Conservation (phyloP, 1,140 invertebrate genomes). For the Megalopta genalis region DNA sequence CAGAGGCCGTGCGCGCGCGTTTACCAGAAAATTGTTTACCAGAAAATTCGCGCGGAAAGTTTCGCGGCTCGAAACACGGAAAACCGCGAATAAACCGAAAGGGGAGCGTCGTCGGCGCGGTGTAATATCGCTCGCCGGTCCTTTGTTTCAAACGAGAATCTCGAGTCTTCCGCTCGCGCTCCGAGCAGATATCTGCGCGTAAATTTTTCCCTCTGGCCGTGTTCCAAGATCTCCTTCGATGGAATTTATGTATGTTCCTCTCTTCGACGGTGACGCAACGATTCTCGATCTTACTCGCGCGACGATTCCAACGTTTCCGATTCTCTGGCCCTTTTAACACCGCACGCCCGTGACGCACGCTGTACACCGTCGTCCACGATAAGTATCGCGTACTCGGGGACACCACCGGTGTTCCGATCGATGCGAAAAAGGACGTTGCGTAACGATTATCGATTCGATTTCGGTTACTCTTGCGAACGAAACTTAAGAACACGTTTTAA, state of each 20-base stretch:
- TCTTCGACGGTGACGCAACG: conserved; percentile 2
- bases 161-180: not conserved
- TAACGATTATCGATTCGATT: no score
- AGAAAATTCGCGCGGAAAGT: not conserved
- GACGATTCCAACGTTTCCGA: not conserved
- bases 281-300: not conserved
- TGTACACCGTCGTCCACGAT: not conserved
- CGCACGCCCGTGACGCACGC: not conserved
- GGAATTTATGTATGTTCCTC: conserved; percentile 12
- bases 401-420: no score
- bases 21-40: not conserved
- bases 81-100: not conserved
- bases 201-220: conserved; percentile 27
- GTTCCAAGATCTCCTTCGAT: conserved; percentile 6
- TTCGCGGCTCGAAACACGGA: not conserved
- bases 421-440: no score
- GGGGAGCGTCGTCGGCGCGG: not conserved
- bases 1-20: not conserved
- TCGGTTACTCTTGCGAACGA: no score
- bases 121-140: not conserved
- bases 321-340: not conserved
- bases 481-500: no score
- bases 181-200: not conserved
- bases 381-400: no score
- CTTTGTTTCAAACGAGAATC: not conserved